phyloP scores from a whole-genome alignment of 2,113 vertebrate genomes.

The Eleginops maclovinus region DNA sequence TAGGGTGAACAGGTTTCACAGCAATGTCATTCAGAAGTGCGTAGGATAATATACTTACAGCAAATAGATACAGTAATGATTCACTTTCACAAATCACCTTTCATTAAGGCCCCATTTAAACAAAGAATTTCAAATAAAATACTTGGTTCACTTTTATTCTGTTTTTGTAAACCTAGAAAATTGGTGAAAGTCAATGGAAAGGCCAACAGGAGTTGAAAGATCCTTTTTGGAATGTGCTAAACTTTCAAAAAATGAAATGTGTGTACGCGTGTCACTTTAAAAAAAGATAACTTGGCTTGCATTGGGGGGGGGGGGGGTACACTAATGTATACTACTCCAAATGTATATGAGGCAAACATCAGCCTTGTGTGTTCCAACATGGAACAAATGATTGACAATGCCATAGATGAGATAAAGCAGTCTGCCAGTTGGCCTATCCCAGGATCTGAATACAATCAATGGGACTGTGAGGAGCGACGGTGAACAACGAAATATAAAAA shows the following conservation, averaged over 20 bases:
- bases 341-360: constrained; percentile 18
- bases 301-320: background rate
- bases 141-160: constrained; percentile 33
- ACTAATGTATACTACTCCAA: no score
- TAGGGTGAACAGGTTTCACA: constrained; percentile 26
- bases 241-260: background rate
- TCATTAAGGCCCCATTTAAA: constrained; percentile 71
- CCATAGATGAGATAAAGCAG: constrained; percentile 8
- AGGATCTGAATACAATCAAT: constrained; percentile 36
- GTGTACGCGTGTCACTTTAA: background rate
- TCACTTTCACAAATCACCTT: constrained; percentile 48
- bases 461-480: constrained; percentile 39
- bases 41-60: background rate
- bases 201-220: no score
- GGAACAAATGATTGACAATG: constrained; percentile 65
- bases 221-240: constrained; percentile 4
- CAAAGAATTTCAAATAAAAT: constrained; percentile 41
- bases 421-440: constrained; percentile 49
- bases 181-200: no score
- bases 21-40: constrained; percentile 27
- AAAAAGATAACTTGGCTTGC: constrained; percentile 17
- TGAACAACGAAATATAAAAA: constrained; percentile 24
- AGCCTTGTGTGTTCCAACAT: constrained; percentile 70
- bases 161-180: constrained; percentile 28
- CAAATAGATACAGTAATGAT: constrained; percentile 29